Base-by-base conservation (phyloP, 1,140 invertebrate genomes). In the Papilio aristodemus region DNA sequence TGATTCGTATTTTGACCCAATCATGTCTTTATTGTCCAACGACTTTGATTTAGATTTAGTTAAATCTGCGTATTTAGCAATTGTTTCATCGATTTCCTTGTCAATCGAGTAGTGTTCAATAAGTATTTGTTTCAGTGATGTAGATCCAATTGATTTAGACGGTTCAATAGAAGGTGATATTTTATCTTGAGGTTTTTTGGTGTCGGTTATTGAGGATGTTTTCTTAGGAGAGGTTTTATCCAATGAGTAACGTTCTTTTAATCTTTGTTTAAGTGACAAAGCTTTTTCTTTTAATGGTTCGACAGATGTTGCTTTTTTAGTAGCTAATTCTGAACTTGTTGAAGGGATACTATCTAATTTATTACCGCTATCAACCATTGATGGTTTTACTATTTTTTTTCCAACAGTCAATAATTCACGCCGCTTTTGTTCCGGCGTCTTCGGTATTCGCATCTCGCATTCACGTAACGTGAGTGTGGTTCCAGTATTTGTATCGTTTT, bases 41-140 rank as follows among this genome's bases (percentile, higher is more conserved):
- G 25, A 13, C n/a, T 46, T 66, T 50, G 41, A 36, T 38, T 46
- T 66, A 1, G 39, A 50, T 50, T 50, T 66, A 17, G 41, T 50
- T 46, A 66, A 50, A 66, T 50, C 43, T 27, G 63, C 63, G n/a
- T 66, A 66, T 66, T 66, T 66, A 50, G 63, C 39, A 19, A 66
- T 66, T 32, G 63, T 66, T 50, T 66, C 22, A 14, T 66, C 63
- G 13, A 66, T 66, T 54, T 66, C 43, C 36, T 66, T 66, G 43
- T 66, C 63, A 50, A 66, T 66, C 4, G 43, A 13, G 27, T 66
- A 66, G 17, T 66, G 63, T 50, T 66, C 63, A 66, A 50, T 66
- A 46, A 66, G n/a, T 50, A 66, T 66, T 46, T 66, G n/a, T 50
- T 66, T 66, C 6, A 66, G 25, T 17, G 63, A 50, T 9, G 27